A percentile compares a stretch with the other conserved stretches of the same genome.
These are phyloP conservation scores for Invenusta paracnida DNA, from an alignment of 2,888 invertebrate species.

Conservation along the genomic window DNA sequence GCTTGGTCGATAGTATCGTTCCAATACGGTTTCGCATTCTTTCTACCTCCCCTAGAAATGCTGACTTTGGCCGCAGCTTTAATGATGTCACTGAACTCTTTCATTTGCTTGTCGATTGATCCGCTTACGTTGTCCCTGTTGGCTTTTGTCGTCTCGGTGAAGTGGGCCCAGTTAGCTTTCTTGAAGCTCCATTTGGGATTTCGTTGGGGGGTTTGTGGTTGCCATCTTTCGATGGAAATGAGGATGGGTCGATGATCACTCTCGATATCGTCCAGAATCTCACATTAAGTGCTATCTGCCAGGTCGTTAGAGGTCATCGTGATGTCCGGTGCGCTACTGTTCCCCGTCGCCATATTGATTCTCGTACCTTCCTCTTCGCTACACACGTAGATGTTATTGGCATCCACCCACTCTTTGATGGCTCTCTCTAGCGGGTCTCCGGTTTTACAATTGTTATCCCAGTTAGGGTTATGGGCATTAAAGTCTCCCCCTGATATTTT, in stretches of 20 bases:
- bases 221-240: not conserved
- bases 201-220: not conserved
- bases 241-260: not conserved
- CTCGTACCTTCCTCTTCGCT: not conserved
- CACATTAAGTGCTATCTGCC: not conserved
- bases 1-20: not conserved
- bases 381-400: not conserved
- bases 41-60: not conserved
- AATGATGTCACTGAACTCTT: no score
- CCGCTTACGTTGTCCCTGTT: not conserved
- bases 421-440: no score
- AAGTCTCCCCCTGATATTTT: no score
- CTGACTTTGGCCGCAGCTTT: not conserved
- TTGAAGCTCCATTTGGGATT: not conserved
- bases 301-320: not conserved
- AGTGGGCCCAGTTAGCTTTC: not conserved
- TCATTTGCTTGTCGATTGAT: not conserved
- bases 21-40: not conserved
- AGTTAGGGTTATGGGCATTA: no score
- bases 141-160: not conserved
- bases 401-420: no score
- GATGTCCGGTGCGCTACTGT: not conserved
- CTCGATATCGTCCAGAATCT: not conserved
- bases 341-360: not conserved
- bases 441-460: no score